Percentiles rank a stretch among this genome's conserved stretches.
phyloP scores from a whole-genome alignment of 2,113 vertebrate genomes.

The Megalops atlanticus region DNA sequence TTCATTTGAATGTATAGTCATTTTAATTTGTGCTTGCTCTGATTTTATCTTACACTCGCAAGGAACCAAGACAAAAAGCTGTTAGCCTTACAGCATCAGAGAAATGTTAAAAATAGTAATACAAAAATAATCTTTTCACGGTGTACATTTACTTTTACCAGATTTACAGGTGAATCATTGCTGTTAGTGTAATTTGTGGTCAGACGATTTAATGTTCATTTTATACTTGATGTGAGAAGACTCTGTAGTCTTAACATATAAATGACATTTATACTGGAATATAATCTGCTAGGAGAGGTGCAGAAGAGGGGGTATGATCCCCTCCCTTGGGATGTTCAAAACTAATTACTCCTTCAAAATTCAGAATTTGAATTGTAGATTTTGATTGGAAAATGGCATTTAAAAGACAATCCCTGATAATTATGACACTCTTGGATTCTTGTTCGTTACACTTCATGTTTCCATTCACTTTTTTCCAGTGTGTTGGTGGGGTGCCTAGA shows the following conservation, averaged over 20 bases:
- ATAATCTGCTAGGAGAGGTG: background rate
- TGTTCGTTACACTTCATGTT: conserved; percentile 6
- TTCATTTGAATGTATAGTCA: conserved; percentile 17
- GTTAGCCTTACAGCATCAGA: background rate
- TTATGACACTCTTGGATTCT: background rate
- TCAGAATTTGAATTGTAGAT: conserved; percentile 4
- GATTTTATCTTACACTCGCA: background rate
- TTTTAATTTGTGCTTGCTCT: background rate
- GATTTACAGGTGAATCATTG: conserved; percentile 19
- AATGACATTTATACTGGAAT: conserved; percentile 2
- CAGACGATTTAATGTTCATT: conserved; percentile 9
- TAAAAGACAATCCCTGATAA: conserved; percentile 11
- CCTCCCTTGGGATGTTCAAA: conserved; percentile 7
- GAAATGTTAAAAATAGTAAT: background rate
- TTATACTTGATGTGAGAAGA: background rate
- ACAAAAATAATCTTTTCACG: conserved; percentile 4
- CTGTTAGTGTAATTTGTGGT: background rate
- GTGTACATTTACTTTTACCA: background rate
- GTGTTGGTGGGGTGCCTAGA: background rate
- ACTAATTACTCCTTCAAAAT: conserved; percentile 7
- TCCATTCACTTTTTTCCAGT: conserved; percentile 18
- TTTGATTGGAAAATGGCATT: conserved; percentile 7
- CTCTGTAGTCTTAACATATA: background rate
- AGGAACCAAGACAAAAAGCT: background rate
- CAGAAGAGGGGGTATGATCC: background rate